Conservation (phyloP, 2,797 vertebrate species). For the Apogon hyalosoma region DNA sequence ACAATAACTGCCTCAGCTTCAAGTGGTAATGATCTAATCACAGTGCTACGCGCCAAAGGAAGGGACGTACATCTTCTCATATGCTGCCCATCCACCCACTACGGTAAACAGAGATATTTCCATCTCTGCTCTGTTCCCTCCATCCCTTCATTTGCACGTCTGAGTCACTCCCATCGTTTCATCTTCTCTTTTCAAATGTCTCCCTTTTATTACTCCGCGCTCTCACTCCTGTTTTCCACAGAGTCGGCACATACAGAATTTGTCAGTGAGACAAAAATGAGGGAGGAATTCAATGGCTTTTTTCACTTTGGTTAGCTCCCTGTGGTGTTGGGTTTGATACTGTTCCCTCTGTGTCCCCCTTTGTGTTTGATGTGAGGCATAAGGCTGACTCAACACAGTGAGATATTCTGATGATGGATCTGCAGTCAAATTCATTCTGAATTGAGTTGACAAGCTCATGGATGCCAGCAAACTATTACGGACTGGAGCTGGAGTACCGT, state of each 20-base stretch:
- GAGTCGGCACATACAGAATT: conserved; percentile 59
- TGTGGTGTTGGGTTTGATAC: conserved; percentile 64
- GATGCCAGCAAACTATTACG: conserved; percentile 58
- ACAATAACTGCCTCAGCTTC: conserved; percentile 39
- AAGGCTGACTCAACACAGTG: conserved; percentile 64
- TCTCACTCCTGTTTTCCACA: conserved; percentile 64
- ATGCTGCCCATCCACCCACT: conserved; percentile 61
- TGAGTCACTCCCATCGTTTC: conserved; percentile 60
- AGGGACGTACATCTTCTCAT: conserved; percentile 51
- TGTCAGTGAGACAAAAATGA: conserved; percentile 66
- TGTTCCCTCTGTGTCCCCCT: conserved; percentile 60
- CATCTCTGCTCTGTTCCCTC: conserved; percentile 43
- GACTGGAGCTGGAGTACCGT: conserved; percentile 40
- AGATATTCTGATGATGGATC: conserved; percentile 72
- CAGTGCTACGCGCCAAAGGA: conserved; percentile 37
- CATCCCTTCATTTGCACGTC: conserved; percentile 46
- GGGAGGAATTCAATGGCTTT: conserved; percentile 55
- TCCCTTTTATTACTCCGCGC: conserved; percentile 45
- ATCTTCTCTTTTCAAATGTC: conserved; percentile 35
- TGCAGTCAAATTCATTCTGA: conserved; percentile 70
- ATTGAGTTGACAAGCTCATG: conserved; percentile 55
- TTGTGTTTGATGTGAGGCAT: conserved; percentile 67
- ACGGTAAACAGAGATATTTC: conserved; percentile 65
- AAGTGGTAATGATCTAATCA: conserved; percentile 57
- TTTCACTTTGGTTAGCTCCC: conserved; percentile 59